Evolutionary conservation across 2,797 vertebrate species (phyloP).

Genomic region (Sebastes iracundus): DNA sequence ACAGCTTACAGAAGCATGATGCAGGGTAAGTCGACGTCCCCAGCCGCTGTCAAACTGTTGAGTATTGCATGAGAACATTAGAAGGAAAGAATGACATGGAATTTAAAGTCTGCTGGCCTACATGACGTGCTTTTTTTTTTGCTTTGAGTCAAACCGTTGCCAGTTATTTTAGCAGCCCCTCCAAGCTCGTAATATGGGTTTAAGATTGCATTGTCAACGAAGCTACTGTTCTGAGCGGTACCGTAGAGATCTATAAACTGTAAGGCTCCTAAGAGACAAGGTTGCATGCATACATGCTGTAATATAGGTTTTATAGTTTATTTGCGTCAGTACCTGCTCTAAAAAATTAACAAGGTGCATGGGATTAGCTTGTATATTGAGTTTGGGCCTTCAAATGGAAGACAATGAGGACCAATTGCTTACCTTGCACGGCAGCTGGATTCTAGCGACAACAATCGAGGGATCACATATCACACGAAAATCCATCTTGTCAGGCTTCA

Average conservation of each 20-base stretch:
- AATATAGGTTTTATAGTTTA: neutral
- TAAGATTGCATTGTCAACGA: neutral
- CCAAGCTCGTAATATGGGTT: neutral
- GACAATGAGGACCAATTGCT: neutral
- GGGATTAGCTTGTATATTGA: neutral
- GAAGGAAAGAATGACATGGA: neutral
- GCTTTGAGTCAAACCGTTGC: neutral
- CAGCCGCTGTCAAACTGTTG: neutral
- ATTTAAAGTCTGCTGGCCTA: neutral
- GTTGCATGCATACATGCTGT: neutral
- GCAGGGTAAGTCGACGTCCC: constrained; percentile 86
- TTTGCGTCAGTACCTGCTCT: neutral
- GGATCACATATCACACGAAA: too few species aligned
- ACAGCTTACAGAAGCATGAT: constrained; percentile 99
- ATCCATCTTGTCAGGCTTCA: too few species aligned
- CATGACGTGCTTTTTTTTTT: neutral
- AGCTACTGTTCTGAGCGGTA: neutral
- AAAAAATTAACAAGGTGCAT: neutral
- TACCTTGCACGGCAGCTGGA: too few species aligned
- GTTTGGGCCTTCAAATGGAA: neutral
- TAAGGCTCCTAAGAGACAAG: neutral
- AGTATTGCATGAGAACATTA: neutral
- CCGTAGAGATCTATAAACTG: neutral
- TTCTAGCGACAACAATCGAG: too few species aligned
- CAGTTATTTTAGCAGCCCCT: neutral